Base-by-base conservation (phyloP, 1,140 invertebrate species). In the Brachionus angularis region DNA sequence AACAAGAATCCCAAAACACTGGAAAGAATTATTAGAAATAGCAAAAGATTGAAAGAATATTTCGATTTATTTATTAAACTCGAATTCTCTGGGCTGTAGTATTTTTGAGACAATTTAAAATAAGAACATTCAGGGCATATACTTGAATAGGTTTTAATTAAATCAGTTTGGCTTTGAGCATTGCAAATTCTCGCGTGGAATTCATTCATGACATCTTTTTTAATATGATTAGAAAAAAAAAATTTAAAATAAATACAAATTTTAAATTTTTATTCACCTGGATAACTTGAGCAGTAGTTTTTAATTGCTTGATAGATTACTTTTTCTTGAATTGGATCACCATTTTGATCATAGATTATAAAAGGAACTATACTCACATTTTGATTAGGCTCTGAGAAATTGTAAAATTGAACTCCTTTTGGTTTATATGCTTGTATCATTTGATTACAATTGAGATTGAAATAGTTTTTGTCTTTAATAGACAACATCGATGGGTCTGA, bases 291-390 rank as follows among this genome's bases (percentile, higher is more conserved):
- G 16, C 62, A 67, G 21, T 31, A 67, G 23, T 8, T 47, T 12
- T 47, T 18, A 5, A 67, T 14, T 7, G 62, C 62, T 14, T 18
- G 1, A 21, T 47, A 12, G 7, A 67, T 42, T 46, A 34, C 62
- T 21, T 67, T 50, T 47, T 67, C 39, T 12, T 39, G 42, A 1
- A 67, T 29, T 47, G 62, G 42, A 3, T 36, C 16, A 34, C 62
- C 62, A 50, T 46, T 50, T 18, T 47, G 25, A 36, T 46, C 62
- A 50, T 67, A 67, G 29, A 67, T 16, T 21, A 67, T 47, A 50
- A 47, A 50, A 34, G 33, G 18, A 12, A 67, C 5, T 10, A 67
- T 23, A 14, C 18, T 23, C 8, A 67, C 62, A 67, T 67, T 47
- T 3, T 46, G 0, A 67, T 7, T 42, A 10, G 62, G 62, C 46